Base-by-base conservation (phyloP, 2,113 vertebrate genomes). In the Nothocercus julius region DNA sequence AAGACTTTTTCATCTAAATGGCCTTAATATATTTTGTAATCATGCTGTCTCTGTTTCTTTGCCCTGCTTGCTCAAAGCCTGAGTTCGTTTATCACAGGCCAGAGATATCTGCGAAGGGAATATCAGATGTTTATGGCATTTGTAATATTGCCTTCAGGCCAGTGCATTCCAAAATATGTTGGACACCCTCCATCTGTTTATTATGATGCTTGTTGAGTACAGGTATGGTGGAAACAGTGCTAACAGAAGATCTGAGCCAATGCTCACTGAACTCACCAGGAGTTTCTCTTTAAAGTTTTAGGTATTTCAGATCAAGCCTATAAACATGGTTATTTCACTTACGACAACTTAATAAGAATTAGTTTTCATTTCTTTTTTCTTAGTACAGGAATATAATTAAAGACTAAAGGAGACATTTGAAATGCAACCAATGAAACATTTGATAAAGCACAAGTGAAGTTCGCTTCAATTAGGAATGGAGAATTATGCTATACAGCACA, bases 401-500 rank as follows among this genome's bases (percentile, higher is more conserved):
- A 85, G 74, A 51, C 11, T 62, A 2, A 0, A 8, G 27, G 40
- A 93, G n/a, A 79, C 34, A 75, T 68, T 73, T 84, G 58, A 83
- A 93, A 92, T 86, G 53, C 36, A 90, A 90, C 38, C 69, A 70
- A 9, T 82, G 83, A 95, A 47, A 95, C 18, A 87, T 76, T 82
- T 88, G 77, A 82, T 89, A 62, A 0, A 72, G 40, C 1, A 2
- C 40, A 64, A 28, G 2, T 82, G 84, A 95, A 61, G 63, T 90
- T 94, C 90, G 68, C 85, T 85, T 95, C 90, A 93, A 79, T 95
- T 95, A 94, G 30, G 58, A 93, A 73, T 67, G 77, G 47, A 69
- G 80, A 94, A 93, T 94, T 92, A 85, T 70, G 68, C 88, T 93
- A 96, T 68, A 92, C 74, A 90, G 92, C 62, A 79, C 58, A 87